Percentiles rank a stretch among this genome's conserved stretches.
These are phyloP conservation scores for Pantelozetes paolii DNA, from an alignment of 2,888 invertebrate species.

Conservation along the genomic window DNA sequence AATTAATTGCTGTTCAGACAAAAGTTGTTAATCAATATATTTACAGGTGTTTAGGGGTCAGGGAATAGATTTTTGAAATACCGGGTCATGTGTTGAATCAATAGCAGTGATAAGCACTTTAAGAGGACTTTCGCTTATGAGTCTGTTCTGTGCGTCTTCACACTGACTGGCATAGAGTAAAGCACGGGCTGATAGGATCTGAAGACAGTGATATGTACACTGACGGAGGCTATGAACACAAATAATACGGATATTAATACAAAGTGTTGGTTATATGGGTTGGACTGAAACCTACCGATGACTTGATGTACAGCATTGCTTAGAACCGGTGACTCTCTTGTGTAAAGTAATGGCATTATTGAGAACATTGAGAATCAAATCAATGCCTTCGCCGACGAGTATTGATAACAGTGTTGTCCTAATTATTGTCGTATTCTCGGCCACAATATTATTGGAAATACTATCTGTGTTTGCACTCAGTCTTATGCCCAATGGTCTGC, in stretches of 20 bases:
- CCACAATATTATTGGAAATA: not conserved
- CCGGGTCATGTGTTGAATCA: constrained; percentile 63
- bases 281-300: constrained; percentile 58
- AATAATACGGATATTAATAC: too few relatives aligned
- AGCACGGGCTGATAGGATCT: constrained; percentile 60
- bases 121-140: constrained; percentile 59
- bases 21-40: not conserved
- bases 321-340: constrained; percentile 60
- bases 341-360: constrained; percentile 62
- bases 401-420: constrained; percentile 28
- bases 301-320: constrained; percentile 61
- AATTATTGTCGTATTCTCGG: not conserved
- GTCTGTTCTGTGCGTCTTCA: constrained; percentile 57
- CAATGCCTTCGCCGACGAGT: constrained; percentile 40
- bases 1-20: constrained; percentile 59
- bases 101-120: constrained; percentile 60
- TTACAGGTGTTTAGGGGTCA: too few relatives aligned
- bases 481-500: not conserved
- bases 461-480: not conserved
- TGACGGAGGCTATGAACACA: constrained; percentile 58
- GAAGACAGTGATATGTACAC: constrained; percentile 61
- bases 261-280: too few relatives aligned
- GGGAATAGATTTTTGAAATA: constrained; percentile 49
- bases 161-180: constrained; percentile 61
- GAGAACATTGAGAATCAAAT: constrained; percentile 58